Evolutionary conservation across 2,888 invertebrate genomes (phyloP).

Genomic region (Mamestra brassicae): DNA sequence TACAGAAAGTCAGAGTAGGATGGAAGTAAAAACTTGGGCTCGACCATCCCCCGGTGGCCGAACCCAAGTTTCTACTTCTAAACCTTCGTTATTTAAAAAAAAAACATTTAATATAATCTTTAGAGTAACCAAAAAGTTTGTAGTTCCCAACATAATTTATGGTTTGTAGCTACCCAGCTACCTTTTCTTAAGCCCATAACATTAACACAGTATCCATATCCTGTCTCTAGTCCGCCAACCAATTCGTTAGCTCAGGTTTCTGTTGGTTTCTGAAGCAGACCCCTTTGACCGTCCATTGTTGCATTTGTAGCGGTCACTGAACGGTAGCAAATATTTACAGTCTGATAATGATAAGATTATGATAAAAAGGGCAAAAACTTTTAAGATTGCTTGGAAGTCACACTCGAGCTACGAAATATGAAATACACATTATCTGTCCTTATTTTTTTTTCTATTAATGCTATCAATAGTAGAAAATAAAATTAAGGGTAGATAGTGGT

Average conservation of each 20-base stretch:
- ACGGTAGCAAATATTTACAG: constrained; percentile 10
- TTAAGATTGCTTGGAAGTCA: background rate
- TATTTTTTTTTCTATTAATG: background rate
- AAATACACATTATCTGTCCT: background rate
- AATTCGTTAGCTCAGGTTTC: constrained; percentile 5
- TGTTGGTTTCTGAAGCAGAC: background rate
- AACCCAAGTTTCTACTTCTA: no score
- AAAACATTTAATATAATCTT: no score
- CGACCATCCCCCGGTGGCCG: no score
- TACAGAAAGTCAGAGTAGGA: no score
- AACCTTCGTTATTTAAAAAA: no score
- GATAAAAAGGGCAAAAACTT: constrained; percentile 31
- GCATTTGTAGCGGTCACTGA: constrained; percentile 13
- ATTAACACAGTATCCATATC: constrained; percentile 1
- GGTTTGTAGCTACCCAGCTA: background rate
- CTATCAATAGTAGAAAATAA: no score
- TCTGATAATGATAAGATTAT: constrained; percentile 27
- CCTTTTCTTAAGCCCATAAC: no score
- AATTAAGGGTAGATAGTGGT: no score
- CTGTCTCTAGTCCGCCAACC: background rate
- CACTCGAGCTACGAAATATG: background rate
- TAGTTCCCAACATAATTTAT: background rate
- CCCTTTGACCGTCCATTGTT: constrained; percentile 11
- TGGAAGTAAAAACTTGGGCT: background rate
- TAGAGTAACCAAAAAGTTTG: no score